Base-by-base conservation (phyloP, 2,888 invertebrate genomes). In the Alentia gelatinosa region DNA sequence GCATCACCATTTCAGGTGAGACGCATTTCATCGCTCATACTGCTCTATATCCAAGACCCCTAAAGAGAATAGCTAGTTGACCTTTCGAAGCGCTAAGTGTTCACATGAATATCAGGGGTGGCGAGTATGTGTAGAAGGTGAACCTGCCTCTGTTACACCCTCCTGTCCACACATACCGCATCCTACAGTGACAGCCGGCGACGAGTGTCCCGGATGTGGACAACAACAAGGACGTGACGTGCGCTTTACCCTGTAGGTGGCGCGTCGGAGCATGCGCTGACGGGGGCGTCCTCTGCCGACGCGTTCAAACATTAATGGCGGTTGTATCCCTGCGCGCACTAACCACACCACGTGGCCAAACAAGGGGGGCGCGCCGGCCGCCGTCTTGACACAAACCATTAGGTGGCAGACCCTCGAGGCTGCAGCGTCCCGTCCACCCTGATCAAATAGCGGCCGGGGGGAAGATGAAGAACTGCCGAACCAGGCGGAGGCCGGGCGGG, bases 351-450 rank as follows among this genome's bases (percentile, higher is more conserved):
- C 68, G 56, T 68, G 39, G 26, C 12, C 79, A 79, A 79, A 79
- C 79, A 79, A 15, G n/a, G n/a, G 68, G 68, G 68, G 30, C 68
- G 30, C 68, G 30, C 26, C n/a, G 68, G 30, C 79, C 39, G 79
- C 39, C 23, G 39, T 79, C 79, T 79, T 79, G 79, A 79, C 79
- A 79, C 79, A 79, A 79, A 79, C 79, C 79, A 79, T 79, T 79
- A 79, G 79, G 79, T 35, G 23, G 35, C 39, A 0, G 39, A 15
- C 79, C 79, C 37, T 35, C 23, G 37, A 35, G 79, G 23, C 79
- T 23, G 39, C 79, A 9, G 37, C 79, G 19, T 39, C 26, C n/a
- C 39, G 39, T 79, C 79, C 39, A n/a, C 9, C 37, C 19, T 79
- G 79, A 79, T 79, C 79, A 79, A 79, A 79, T 39, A 79, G 79